Evolutionary conservation across 2,113 vertebrate species (phyloP).

Genomic region (Antennarius striatus): DNA sequence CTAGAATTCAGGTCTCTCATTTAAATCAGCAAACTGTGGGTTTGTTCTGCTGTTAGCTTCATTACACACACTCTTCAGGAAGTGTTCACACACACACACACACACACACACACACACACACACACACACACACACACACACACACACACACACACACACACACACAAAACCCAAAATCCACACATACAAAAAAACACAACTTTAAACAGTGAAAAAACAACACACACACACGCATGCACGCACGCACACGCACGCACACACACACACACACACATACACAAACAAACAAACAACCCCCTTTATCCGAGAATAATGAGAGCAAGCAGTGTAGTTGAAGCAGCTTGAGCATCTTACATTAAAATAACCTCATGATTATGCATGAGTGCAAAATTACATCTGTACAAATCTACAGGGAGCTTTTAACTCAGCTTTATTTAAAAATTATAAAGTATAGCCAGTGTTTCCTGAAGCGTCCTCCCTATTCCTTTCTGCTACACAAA

Average conservation of each 20-base stretch:
- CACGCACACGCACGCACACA: too few species aligned
- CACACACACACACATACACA: conserved; percentile 11
- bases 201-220: too few species aligned
- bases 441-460: conserved; percentile 14
- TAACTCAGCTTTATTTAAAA: conserved; percentile 30
- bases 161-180: too few species aligned
- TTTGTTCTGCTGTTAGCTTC: too few species aligned
- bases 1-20: too few species aligned
- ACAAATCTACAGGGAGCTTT: conserved; percentile 10
- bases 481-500: conserved; percentile 1
- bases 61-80: too few species aligned
- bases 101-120: too few species aligned
- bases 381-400: not conserved
- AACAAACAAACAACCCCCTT: conserved; percentile 3
- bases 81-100: too few species aligned
- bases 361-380: conserved; percentile 51
- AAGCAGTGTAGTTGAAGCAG: conserved; percentile 31
- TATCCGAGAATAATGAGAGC: conserved; percentile 38
- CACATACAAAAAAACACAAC: conserved; percentile 8
- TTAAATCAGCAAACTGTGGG: too few species aligned
- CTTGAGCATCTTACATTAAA: conserved; percentile 47
- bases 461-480: conserved; percentile 5
- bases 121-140: too few species aligned
- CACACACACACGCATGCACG: too few species aligned
- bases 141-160: not conserved